Percentiles rank a stretch among this genome's conserved stretches.
Conservation (phyloP, 2,888 invertebrate genomes). For the Therioaphis trifolii region DNA sequence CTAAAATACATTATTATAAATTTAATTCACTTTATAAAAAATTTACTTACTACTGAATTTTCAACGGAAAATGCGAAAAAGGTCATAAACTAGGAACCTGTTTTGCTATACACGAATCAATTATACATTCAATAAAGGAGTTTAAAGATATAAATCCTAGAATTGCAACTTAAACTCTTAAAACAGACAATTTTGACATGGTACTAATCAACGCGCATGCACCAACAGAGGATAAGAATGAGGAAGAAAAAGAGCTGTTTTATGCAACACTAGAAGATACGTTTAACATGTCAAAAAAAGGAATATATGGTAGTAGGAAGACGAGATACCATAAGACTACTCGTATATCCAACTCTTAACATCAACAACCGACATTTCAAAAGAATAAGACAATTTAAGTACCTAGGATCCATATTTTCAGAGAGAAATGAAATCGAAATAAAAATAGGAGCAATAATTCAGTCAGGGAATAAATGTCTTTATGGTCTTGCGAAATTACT, state of each 20-base stretch:
- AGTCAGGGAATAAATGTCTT: no score
- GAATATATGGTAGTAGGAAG: constrained; percentile 3
- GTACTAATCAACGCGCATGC: not conserved
- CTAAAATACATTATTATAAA: no score
- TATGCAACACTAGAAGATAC: constrained; percentile 14
- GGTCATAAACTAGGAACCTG: not conserved
- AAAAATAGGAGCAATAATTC: no score
- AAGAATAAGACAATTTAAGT: not conserved
- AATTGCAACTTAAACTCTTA: constrained; percentile 5
- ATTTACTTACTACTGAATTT: no score
- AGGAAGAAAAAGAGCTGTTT: not conserved
- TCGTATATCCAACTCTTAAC: constrained; percentile 1
- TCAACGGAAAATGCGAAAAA: no score
- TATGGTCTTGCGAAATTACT: no score
- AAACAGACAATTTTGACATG: constrained; percentile 13
- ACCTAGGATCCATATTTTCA: not conserved
- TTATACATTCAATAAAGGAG: not conserved
- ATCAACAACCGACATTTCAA: constrained; percentile 13
- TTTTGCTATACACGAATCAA: not conserved
- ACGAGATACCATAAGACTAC: constrained; percentile 1
- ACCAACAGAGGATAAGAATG: constrained; percentile 11
- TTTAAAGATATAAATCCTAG: constrained; percentile 9
- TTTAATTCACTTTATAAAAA: no score
- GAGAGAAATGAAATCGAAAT: not conserved
- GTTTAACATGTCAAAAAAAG: constrained; percentile 6